phyloP scores from a whole-genome alignment of 1,140 invertebrate genomes.

The Drosophila fuyamai region DNA sequence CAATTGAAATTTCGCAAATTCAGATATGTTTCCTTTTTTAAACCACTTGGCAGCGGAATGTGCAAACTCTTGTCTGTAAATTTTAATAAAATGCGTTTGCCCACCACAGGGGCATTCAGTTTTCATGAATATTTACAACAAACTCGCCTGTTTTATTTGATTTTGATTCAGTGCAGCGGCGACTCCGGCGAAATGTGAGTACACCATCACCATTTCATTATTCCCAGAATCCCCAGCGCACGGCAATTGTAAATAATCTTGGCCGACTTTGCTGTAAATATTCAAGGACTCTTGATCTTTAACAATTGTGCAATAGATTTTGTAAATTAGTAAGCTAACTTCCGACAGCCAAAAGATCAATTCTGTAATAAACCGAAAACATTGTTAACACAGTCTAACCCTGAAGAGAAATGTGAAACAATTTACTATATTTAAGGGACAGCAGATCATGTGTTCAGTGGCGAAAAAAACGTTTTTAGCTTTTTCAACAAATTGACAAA shows the following conservation, averaged over 20 bases:
- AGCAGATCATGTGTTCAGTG: conserved; percentile 39
- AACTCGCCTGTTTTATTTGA: conserved; percentile 73
- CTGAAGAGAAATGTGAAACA: conserved; percentile 21
- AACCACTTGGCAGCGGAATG: conserved; percentile 18
- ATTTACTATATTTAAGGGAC: conserved; percentile 60
- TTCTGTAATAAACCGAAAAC: conserved; percentile 14
- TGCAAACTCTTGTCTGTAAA: conserved; percentile 63
- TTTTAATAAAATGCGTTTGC: conserved; percentile 76
- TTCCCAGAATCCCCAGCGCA: conserved; percentile 1
- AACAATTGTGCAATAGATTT: conserved; percentile 37
- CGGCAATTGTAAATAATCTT: conserved; percentile 23
- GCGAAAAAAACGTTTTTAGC: conserved; percentile 45
- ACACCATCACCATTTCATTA: conserved; percentile 31
- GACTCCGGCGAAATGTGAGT: conserved; percentile 44
- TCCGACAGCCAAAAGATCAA: conserved; percentile 8
- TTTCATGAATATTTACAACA: conserved; percentile 78
- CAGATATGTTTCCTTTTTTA: conserved; percentile 25
- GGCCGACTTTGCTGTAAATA: conserved; percentile 41
- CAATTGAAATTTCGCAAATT: conserved; percentile 43
- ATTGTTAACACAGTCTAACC: conserved; percentile 41
- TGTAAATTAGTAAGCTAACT: conserved; percentile 1
- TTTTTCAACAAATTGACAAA: conserved; percentile 72
- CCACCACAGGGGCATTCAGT: conserved; percentile 48
- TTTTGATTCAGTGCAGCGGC: conserved; percentile 46
- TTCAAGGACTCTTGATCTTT: conserved; percentile 7